Evolutionary conservation across 2,888 invertebrate species (phyloP), one percentile per base, ranked within the genome.

Genomic region (Heterodera filipjevi): DNA sequence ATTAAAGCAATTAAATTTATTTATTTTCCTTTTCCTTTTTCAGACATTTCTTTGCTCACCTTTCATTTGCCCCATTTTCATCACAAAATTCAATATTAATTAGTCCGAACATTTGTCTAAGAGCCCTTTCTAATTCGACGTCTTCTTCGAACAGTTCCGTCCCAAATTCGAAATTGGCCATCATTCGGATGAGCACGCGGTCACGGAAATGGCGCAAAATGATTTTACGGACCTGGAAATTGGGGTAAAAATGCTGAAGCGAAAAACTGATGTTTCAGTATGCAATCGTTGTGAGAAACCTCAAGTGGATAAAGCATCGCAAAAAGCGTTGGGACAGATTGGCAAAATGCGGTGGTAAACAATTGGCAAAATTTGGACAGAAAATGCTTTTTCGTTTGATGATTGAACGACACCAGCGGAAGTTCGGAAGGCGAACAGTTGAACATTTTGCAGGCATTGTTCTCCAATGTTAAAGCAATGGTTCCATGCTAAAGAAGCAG

Each of bases 391-490:
- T 66, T 64, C 30, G 32, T 22, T 14, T 16, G 19, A 14, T 72
- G 30, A 16, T 46, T 22, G 8, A 12, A n/a, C 30, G 81, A 27
- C n/a, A 70, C 75, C 27, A 44, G 35, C 33, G 59, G 19, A n/a
- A 80, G 44, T 30, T 81, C 81, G 3, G 82, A 66, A 8, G 80
- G 80, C 33, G 80, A 14, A 35, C 80, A 80, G 19, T 49, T 46
- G 46, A 80, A 80, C n/a, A 39, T n/a, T 77, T 80, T 80, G 72
- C 80, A 80, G 30, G 80, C 80, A n/a, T 80, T 81, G 49, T 80
- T 80, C 68, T 80, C 80, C 70, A 80, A 35, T 0, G 80, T 81
- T 32, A 81, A 80, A n/a, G 66, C 39, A 49, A 80, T 81, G 12
- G 81, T 68, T 3, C 80, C 80, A 5, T 80, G 44, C 80, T 80